Conservation (phyloP, 2,113 vertebrate species). For the Neotoma lepida region DNA sequence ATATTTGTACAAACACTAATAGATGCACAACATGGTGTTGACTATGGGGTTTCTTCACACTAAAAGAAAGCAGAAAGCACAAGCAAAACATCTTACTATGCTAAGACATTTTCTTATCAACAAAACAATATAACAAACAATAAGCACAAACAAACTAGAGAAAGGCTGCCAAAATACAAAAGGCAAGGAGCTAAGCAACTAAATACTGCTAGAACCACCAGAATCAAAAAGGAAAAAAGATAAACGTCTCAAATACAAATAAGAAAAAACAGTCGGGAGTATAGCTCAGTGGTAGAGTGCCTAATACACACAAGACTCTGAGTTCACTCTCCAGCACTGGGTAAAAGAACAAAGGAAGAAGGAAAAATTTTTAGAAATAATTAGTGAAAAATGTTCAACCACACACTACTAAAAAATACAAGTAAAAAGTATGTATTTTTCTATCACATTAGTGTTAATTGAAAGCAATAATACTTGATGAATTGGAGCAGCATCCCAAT, state of each 20-base stretch:
- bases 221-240: background rate
- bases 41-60: constrained; percentile 1
- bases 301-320: background rate
- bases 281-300: background rate
- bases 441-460: background rate
- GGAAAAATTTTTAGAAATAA: background rate
- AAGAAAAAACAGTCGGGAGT: background rate
- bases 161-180: background rate
- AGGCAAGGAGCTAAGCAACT: background rate
- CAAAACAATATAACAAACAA: background rate
- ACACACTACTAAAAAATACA: background rate
- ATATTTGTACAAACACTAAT: background rate
- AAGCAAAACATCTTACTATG: constrained; percentile 15
- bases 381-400: background rate
- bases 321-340: background rate
- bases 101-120: background rate
- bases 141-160: background rate
- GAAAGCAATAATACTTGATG: background rate
- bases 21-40: background rate
- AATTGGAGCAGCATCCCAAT: background rate
- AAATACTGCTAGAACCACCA: background rate
- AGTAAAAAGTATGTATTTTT: background rate
- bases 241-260: background rate
- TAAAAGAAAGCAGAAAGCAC: background rate
- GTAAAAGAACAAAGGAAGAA: background rate